Percentiles rank a stretch among this genome's conserved stretches.
Evolutionary conservation across 2,113 vertebrate species (phyloP).

Genomic region (Pagrus major): DNA sequence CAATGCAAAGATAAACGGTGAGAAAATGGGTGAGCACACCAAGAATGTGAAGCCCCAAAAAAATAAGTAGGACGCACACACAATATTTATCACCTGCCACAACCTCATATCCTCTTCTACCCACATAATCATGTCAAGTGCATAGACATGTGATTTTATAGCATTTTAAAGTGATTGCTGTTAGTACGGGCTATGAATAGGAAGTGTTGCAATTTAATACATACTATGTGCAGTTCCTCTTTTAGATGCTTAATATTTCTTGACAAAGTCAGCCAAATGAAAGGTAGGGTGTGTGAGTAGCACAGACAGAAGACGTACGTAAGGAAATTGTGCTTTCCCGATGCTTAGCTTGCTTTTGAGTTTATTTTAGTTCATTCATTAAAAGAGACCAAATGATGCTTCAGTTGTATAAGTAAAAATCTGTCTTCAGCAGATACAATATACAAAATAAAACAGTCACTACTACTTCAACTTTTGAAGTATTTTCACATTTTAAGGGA

Average conservation of each 20-base stretch:
- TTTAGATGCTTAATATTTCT: not conserved
- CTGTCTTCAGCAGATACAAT: not conserved
- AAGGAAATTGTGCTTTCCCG: not conserved
- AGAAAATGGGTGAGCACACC: constrained; percentile 11
- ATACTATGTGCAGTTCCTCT: not conserved
- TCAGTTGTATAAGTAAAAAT: not conserved
- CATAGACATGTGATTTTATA: not conserved
- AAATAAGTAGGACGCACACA: not conserved
- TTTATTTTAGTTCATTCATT: not conserved
- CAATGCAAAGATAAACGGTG: constrained; percentile 31
- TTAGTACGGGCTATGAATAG: not conserved
- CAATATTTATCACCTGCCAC: not conserved
- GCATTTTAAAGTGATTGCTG: not conserved
- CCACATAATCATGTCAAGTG: not conserved
- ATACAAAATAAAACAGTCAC: not conserved
- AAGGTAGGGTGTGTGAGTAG: not conserved
- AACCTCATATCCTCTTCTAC: not conserved
- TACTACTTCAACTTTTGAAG: not conserved
- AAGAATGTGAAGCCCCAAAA: constrained; percentile 36
- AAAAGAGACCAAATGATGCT: not conserved
- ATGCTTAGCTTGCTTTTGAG: not conserved
- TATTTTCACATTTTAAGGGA: not conserved
- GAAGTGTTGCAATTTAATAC: not conserved
- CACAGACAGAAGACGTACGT: not conserved
- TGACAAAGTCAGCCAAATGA: not conserved